Base-by-base conservation (phyloP, 2,888 invertebrate species). In the Spisula solida region DNA sequence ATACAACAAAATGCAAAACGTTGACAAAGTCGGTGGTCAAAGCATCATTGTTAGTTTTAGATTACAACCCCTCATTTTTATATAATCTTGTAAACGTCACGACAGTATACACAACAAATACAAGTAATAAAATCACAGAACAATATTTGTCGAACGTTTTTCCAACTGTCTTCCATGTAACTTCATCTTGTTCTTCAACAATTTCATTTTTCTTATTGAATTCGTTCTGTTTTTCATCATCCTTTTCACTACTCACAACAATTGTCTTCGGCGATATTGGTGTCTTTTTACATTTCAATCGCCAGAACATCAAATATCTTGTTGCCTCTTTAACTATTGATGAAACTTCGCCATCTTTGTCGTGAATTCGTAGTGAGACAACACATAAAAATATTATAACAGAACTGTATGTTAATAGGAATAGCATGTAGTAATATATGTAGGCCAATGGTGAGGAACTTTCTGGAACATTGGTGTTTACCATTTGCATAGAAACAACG, bases 361-460 rank as follows among this genome's bases (percentile, higher is more conserved):
- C 86, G 25, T 88, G 51, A 41, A 90, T 90, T 18, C 82, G 81
- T 8, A 87, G 29, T 31, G 91, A 89, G 4, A 91, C n/a, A 20
- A 91, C 70, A 79, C 88, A 88, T 16, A 85, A 14, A 20, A 91
- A 85, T 82, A 91, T 66, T n/a, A 82, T 89, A n/a, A 51, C 34
- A 6, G 82, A 55, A 60, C 91, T 91, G 48, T 89, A 91, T 0
- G 86, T 47, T 66, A 91, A 60, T 1, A 92, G 70, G 34, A 82
- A 78, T 31, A 89, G 29, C 16, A 92, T 31, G 34, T 88, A 86
- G 34, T 80, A 81, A 75, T 82, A 92, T 16, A 92, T 75, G 29
- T 56, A 89, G 0, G 92, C 85, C n/a, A 92, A 87, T 5, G 92
- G 92, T 2, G 86, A 60, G 0, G 92, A 92, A 48, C 90, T 91